These are phyloP conservation scores for Meleagris gallopavo DNA, from an alignment of 2,113 vertebrate genomes.

Conservation along the genomic window DNA sequence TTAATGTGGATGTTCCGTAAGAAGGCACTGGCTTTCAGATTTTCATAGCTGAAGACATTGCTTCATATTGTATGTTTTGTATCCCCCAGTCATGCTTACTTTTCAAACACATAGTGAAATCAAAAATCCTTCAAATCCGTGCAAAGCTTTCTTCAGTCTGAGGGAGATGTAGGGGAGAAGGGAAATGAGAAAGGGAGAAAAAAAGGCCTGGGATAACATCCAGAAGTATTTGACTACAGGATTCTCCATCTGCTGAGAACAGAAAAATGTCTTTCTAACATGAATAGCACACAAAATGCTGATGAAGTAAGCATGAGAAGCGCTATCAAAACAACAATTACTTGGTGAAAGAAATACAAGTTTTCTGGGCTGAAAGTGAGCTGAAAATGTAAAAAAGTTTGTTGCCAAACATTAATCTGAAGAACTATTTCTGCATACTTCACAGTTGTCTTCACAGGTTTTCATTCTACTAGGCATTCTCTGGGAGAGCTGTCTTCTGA, in stretches of 20 bases:
- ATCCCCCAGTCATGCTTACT: neutral
- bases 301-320: slow-evolving; percentile 28
- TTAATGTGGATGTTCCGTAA: neutral
- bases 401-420: slow-evolving; percentile 11
- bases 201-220: slow-evolving; percentile 37
- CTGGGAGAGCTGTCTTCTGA: neutral
- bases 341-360: neutral
- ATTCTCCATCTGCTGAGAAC: slow-evolving; percentile 36
- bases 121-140: neutral
- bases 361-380: neutral
- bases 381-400: neutral
- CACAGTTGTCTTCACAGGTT: neutral
- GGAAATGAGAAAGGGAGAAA: neutral
- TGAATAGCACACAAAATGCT: slow-evolving; percentile 9
- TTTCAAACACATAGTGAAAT: slow-evolving; percentile 14
- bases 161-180: neutral
- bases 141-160: neutral
- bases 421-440: neutral
- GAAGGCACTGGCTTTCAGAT: neutral
- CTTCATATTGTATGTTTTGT: neutral
- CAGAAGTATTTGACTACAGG: slow-evolving; percentile 8
- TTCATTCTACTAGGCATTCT: neutral
- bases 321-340: slow-evolving; percentile 19
- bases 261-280: slow-evolving; percentile 20
- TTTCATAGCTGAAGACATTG: neutral